Conservation (phyloP, 2,888 invertebrate species). For the Rhynchonema sp. region DNA sequence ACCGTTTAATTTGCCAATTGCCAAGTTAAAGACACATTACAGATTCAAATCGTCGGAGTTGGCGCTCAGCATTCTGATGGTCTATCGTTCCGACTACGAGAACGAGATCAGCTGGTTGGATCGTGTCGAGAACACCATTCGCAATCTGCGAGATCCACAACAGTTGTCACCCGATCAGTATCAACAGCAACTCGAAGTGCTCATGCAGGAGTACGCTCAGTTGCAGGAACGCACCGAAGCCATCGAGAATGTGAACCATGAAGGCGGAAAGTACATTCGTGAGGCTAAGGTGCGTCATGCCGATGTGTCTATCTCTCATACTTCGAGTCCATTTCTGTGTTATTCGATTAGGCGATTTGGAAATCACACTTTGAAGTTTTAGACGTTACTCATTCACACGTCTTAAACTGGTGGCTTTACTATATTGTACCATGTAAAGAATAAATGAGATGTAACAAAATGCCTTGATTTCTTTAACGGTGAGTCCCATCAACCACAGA, state of each 20-base stretch:
- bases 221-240: constrained; percentile 78
- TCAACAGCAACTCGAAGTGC: constrained; percentile 22
- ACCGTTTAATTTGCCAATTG: too few relatives aligned
- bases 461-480: too few relatives aligned
- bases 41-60: constrained; percentile 73
- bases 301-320: too few relatives aligned
- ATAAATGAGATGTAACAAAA: not conserved
- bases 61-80: constrained; percentile 68
- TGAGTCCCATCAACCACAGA: not conserved
- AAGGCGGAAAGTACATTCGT: constrained; percentile 79
- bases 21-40: too few relatives aligned
- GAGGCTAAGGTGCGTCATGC: constrained; percentile 68
- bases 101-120: constrained; percentile 27
- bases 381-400: too few relatives aligned
- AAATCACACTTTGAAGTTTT: too few relatives aligned
- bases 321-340: too few relatives aligned
- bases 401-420: too few relatives aligned
- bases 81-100: constrained; percentile 40
- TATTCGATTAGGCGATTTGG: not conserved
- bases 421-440: not conserved
- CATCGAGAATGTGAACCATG: constrained; percentile 82
- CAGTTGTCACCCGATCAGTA: constrained; percentile 11
- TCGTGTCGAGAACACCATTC: constrained; percentile 25
- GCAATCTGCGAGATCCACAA: not conserved
- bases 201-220: constrained; percentile 57